Base-by-base conservation (phyloP, 1,140 invertebrate genomes). In the Sweltsa coloradensis region DNA sequence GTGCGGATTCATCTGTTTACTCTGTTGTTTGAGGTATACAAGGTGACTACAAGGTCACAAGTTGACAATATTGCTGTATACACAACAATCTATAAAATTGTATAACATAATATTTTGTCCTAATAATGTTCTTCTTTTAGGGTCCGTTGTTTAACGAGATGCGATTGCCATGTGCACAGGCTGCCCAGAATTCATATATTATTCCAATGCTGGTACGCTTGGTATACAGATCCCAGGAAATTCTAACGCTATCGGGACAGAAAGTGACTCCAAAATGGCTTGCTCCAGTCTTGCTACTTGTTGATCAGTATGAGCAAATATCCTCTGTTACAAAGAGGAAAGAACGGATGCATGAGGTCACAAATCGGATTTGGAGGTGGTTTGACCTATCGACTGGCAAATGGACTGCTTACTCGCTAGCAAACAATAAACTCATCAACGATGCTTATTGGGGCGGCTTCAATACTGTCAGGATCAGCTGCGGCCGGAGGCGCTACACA, bases 281-380 rank as follows among this genome's bases (percentile, higher is more conserved):
- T 11, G 80, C 85, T 5, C 83, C 85, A 0, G 57, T 87, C 1
- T 62, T 91, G 2, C 64, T 91, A 2, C 64, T 91, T 0, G 72
- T 93, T 16, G 88, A 93, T 61, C 71, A 85, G 21, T 78, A 85
- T 55, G 85, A 90, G 47, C 91, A 89, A 64, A 77, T 88, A 7
- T 75, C 82, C 16, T 68, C 81, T 40, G 73, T 79, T 3, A 79
- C 82, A 0, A 74, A 78, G 47, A 68, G 86, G 26, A 85, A 85
- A 59, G 69, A 74, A 22, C 67, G 76, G 4, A 80, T 89, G 67
- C 75, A 83, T 47, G 72, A 75, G 51, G 58, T 65, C 42, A 67
- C 54, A 51, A 71, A 68, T 34, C 72, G 78, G 34, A 62, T 73
- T 2, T 92, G 88, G 89, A 85, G 87, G 56, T 91, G 86, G 86